These are phyloP conservation scores for Carcharodon carcharias DNA, from an alignment of 2,797 vertebrate species.

Conservation along the genomic window DNA sequence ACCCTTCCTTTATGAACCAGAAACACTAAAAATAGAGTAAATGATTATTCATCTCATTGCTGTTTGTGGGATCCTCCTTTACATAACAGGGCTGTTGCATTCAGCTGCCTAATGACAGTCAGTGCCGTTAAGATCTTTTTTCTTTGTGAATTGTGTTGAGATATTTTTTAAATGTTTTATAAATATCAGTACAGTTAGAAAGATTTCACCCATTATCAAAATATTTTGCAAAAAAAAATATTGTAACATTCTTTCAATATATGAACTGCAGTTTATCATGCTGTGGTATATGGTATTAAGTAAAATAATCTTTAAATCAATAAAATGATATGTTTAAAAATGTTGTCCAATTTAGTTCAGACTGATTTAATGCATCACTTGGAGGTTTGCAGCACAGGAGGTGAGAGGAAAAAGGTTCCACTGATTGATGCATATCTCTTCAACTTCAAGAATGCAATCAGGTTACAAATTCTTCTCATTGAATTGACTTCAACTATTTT, in stretches of 20 bases:
- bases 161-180: background rate
- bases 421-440: background rate
- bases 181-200: background rate
- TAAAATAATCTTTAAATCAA: background rate
- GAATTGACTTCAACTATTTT: background rate
- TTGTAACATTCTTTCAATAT: background rate
- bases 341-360: background rate
- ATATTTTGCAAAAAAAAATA: background rate
- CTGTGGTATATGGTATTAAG: background rate
- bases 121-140: background rate
- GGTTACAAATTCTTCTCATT: background rate
- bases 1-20: background rate
- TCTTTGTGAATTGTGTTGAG: background rate
- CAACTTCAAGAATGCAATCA: background rate
- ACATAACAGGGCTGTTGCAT: background rate
- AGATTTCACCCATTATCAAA: background rate
- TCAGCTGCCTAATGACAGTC: background rate
- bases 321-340: background rate
- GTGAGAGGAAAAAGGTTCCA: background rate
- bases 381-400: background rate
- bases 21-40: background rate
- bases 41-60: background rate
- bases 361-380: background rate
- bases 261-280: background rate
- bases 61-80: background rate